Conservation (phyloP, 1,140 invertebrate genomes). For the Drosophila subpulchrella region DNA sequence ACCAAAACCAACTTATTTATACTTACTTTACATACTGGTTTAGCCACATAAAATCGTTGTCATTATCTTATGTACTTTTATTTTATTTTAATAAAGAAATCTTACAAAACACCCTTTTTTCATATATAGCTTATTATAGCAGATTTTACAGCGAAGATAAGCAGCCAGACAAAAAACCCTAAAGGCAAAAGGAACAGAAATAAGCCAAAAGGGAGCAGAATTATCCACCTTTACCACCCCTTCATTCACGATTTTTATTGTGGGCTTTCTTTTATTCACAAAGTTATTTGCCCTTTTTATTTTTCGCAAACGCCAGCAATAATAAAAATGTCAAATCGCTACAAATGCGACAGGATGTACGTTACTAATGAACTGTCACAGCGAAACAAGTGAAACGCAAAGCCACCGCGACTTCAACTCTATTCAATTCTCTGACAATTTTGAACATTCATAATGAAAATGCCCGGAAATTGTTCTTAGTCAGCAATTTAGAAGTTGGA, state of each 20-base stretch:
- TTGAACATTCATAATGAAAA: conserved; percentile 27
- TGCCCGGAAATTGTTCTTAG: not conserved
- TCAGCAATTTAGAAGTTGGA: not conserved
- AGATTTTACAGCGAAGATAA: conserved; percentile 17
- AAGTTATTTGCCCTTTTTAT: conserved; percentile 12
- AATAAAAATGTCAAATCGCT: conserved; percentile 70
- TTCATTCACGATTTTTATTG: conserved; percentile 36
- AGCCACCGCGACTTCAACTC: conserved; percentile 37
- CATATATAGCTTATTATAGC: not conserved
- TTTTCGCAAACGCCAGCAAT: conserved; percentile 18
- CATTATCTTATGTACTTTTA: too few species aligned
- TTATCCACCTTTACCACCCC: conserved; percentile 4
- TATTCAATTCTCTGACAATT: conserved; percentile 16
- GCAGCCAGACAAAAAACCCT: conserved; percentile 7
- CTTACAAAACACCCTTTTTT: not conserved
- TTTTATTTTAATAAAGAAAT: too few species aligned
- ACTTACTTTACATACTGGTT: too few species aligned
- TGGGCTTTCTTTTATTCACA: conserved; percentile 16
- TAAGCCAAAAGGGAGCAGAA: conserved; percentile 2
- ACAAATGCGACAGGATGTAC: conserved; percentile 69
- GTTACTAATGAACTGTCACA: conserved; percentile 70
- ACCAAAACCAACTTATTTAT: too few species aligned
- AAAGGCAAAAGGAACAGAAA: conserved; percentile 3
- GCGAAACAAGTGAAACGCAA: conserved; percentile 5
- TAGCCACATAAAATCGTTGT: too few species aligned